Base-by-base conservation (phyloP, 2,113 vertebrate genomes). In the Corythornis vintsioides region DNA sequence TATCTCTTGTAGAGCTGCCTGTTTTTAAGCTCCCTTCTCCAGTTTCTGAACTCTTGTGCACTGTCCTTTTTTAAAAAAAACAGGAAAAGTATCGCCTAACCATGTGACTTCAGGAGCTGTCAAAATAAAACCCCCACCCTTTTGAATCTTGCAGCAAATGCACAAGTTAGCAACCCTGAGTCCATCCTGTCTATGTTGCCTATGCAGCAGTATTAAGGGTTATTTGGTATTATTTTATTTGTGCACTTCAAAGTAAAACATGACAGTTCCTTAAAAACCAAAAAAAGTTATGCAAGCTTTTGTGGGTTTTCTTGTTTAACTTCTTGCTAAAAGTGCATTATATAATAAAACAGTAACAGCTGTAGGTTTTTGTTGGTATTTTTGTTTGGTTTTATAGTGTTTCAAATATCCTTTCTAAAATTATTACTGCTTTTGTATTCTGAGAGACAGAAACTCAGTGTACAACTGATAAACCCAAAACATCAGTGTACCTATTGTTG, bases 61-160 rank as follows among this genome's bases (percentile, higher is more conserved):
- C 15, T 2, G 8, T 24, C 2, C 47, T 40, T 15, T 31, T 15
- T 31, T 33, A 11, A 55, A 65, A 13, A 53, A 65, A 70, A 53
- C 2, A 35, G 6, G 19, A 20, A 31, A 22, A 13, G 2, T 63
- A 7, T 60, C 53, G 24, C 9, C 3, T 53, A 60, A 59, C 11
- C 6, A 10, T 0, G 0, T 24, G 40, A 15, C 10, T 77, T 13
- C 40, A 67, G 22, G 15, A 77, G 2, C 11, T 38, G 12, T 12
- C 10, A 50, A 63, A 82, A 12, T 22, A 22, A 63, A 65, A 13
- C 6, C 2, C 4, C 10, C 3, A 1, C 6, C 14, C 22, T 52
- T 66, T 15, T 33, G 38, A 61, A 48, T 53, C 25, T 65, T 40
- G 12, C 7, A 52, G 21, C 12, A 57, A 70, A 66, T 3, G 1